A percentile compares a stretch with the other conserved stretches of the same genome.
Conservation (phyloP, 2,113 vertebrate species). For the Psittacula cyanocephala region DNA sequence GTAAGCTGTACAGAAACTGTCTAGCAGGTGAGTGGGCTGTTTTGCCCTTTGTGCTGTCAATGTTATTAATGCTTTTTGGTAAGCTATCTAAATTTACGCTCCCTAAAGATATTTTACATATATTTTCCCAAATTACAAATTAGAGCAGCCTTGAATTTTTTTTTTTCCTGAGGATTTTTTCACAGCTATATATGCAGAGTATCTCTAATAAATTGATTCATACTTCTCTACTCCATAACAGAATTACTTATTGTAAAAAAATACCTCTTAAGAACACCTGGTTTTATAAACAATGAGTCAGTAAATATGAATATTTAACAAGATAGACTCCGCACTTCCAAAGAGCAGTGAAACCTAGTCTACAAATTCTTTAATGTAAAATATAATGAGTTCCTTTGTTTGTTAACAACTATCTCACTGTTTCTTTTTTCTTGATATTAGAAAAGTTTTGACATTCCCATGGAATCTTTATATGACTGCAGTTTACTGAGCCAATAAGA, state of each 20-base stretch:
- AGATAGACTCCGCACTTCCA: not conserved
- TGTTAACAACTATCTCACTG: not conserved
- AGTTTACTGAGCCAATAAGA: not conserved
- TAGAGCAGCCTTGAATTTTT: not conserved
- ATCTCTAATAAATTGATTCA: constrained; percentile 35
- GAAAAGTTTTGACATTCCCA: not conserved
- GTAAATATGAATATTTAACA: not conserved
- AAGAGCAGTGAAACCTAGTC: not conserved
- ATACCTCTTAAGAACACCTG: not conserved
- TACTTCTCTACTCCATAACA: not conserved
- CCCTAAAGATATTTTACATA: not conserved
- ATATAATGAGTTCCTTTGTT: not conserved
- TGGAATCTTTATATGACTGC: not conserved
- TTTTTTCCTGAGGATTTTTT: not conserved
- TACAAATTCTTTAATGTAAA: not conserved
- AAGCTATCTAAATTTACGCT: not conserved
- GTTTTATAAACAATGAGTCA: not conserved
- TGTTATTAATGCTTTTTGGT: not conserved
- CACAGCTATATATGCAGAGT: not conserved
- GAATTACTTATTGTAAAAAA: constrained; percentile 16
- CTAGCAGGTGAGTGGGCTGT: not conserved
- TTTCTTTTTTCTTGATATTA: not conserved
- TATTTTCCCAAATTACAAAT: not conserved
- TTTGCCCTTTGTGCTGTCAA: not conserved
- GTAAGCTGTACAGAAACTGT: not conserved